Evolutionary conservation across 2,888 invertebrate species (phyloP).

Genomic region (Pemphredon lugubris): DNA sequence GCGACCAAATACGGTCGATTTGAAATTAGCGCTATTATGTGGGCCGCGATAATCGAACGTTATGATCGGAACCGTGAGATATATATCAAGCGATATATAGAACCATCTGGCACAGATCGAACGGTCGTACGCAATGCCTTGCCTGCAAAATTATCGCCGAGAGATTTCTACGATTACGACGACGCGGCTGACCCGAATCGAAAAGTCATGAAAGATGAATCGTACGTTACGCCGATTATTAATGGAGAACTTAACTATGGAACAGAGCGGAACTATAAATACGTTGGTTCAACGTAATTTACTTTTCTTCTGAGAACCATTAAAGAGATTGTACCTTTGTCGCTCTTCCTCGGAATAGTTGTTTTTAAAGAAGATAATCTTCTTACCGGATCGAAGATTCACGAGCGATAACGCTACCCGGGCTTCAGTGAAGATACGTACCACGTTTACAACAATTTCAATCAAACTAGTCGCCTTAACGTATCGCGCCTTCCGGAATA

Average conservation of each 20-base stretch:
- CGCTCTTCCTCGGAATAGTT: no score
- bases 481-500: neutral
- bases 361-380: slow-evolving; percentile 50
- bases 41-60: slow-evolving; percentile 31
- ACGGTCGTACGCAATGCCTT: slow-evolving; percentile 7
- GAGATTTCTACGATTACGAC: no score
- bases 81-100: slow-evolving; percentile 1
- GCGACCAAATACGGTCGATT: slow-evolving; percentile 27
- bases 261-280: no score
- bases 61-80: slow-evolving; percentile 19
- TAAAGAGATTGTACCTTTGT: no score
- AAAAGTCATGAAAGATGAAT: no score
- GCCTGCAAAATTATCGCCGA: slow-evolving; percentile 22
- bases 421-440: slow-evolving; percentile 18
- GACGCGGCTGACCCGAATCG: no score
- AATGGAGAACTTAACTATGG: no score
- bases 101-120: slow-evolving; percentile 12
- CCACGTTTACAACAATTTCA: slow-evolving; percentile 4
- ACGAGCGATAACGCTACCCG: slow-evolving; percentile 38
- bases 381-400: slow-evolving; percentile 35
- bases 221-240: no score
- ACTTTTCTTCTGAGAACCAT: no score
- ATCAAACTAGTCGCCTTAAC: slow-evolving; percentile 23
- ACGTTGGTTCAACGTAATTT: no score
- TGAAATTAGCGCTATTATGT: slow-evolving; percentile 27